A percentile compares a stretch with the other conserved stretches of the same genome.
phyloP scores from a whole-genome alignment of 1,140 invertebrate species.

The Batillaria attramentaria region DNA sequence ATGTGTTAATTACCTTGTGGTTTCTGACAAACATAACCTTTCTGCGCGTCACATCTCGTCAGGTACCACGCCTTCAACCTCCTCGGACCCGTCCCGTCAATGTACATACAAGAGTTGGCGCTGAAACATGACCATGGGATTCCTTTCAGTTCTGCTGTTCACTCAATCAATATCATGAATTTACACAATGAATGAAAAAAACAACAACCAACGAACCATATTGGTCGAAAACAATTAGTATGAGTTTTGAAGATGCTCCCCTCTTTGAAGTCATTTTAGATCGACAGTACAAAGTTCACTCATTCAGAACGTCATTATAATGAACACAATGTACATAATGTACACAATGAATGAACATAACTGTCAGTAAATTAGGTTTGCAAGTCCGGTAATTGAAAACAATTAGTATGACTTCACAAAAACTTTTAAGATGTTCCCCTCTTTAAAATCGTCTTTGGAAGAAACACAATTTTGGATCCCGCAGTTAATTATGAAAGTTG shows the following conservation, averaged over 20 bases:
- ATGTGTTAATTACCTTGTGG: constrained; percentile 30
- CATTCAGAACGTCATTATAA: too few relatives aligned
- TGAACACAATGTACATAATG: too few relatives aligned
- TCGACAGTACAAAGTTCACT: neutral
- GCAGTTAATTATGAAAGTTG: neutral
- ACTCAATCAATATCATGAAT: neutral
- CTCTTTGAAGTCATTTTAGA: neutral
- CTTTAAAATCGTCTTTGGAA: too few relatives aligned
- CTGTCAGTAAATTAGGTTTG: too few relatives aligned
- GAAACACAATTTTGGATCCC: too few relatives aligned
- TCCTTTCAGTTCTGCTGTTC: neutral
- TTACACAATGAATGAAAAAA: neutral
- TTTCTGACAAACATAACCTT: constrained; percentile 39
- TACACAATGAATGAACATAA: too few relatives aligned
- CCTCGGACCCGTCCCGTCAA: constrained; percentile 8
- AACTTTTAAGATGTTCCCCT: too few relatives aligned
- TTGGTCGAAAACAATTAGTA: neutral
- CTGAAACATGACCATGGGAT: neutral
- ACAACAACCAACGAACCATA: neutral
- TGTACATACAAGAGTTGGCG: constrained; percentile 34
- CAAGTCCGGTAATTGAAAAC: too few relatives aligned
- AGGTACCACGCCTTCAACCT: constrained; percentile 37
- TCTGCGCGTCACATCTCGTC: constrained; percentile 21
- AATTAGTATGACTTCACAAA: too few relatives aligned
- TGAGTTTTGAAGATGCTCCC: neutral